phyloP scores from a whole-genome alignment of 2,888 invertebrate genomes.

The Cheilosia scutellata region DNA sequence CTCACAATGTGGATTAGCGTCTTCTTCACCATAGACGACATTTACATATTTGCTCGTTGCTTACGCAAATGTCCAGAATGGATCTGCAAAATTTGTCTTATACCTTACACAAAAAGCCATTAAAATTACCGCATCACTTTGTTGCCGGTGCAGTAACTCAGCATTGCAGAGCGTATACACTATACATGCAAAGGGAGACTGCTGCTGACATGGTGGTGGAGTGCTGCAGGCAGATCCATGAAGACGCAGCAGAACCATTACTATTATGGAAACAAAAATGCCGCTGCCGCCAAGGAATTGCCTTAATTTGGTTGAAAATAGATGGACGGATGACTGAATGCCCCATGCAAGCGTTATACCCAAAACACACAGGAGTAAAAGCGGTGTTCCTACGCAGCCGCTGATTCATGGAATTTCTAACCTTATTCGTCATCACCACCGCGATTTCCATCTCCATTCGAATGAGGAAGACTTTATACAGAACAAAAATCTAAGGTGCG shows the following conservation, averaged over 20 bases:
- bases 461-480: conserved; percentile 50
- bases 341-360: conserved; percentile 15
- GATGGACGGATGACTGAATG: conserved; percentile 69
- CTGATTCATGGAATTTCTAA: conserved; percentile 72
- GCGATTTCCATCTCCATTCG: conserved; percentile 48
- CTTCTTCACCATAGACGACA: conserved; percentile 27
- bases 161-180: neutral
- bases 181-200: conserved; percentile 7
- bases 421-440: conserved; percentile 69
- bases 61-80: conserved; percentile 58
- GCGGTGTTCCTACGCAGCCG: conserved; percentile 31
- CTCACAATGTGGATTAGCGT: conserved; percentile 26
- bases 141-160: conserved; percentile 1
- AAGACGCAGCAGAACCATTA: conserved; percentile 31
- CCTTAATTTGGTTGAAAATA: conserved; percentile 73
- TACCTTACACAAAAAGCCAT: conserved; percentile 56
- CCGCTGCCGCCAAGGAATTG: conserved; percentile 63
- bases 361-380: conserved; percentile 56
- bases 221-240: neutral
- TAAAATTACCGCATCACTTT: conserved; percentile 55
- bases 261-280: conserved; percentile 62
- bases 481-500: conserved; percentile 26
- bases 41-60: conserved; percentile 56
- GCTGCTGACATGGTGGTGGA: conserved; percentile 3
- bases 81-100: conserved; percentile 50